Percentiles rank a stretch among this genome's conserved stretches.
Conservation (phyloP, 2,113 vertebrate genomes). For the Melanostigma gelatinosum region DNA sequence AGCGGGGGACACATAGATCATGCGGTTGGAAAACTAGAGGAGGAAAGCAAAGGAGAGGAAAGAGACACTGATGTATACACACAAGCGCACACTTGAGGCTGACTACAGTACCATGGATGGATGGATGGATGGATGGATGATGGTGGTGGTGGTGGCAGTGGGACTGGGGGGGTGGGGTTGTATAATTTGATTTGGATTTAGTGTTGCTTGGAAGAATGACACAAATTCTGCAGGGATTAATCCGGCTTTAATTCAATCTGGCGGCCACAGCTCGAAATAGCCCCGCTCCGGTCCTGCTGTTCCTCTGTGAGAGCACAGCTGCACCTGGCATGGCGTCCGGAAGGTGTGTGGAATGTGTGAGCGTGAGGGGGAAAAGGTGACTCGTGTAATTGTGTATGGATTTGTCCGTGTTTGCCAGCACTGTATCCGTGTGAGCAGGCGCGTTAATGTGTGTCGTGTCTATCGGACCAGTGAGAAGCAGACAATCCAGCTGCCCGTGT, state of each 20-base stretch:
- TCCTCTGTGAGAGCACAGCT: conserved; percentile 68
- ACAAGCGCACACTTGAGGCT: conserved; percentile 15
- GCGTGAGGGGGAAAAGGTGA: not conserved
- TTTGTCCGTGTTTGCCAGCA: conserved; percentile 9
- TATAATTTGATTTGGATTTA: conserved; percentile 82
- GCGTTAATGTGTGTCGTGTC: conserved; percentile 5
- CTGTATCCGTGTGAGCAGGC: conserved; percentile 2
- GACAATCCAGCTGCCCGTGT: conserved; percentile 1
- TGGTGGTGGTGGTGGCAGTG: not conserved
- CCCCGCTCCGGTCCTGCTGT: conserved; percentile 63
- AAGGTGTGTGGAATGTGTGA: conserved; percentile 4
- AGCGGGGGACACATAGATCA: not conserved
- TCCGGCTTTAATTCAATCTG: conserved; percentile 84
- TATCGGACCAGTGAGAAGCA: conserved; percentile 2
- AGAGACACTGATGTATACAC: conserved; percentile 1
- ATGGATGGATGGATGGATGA: conserved; percentile 4
- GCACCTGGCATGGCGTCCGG: conserved; percentile 52
- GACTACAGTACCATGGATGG: conserved; percentile 6
- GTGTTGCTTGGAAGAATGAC: conserved; percentile 78
- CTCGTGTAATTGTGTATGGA: conserved; percentile 31
- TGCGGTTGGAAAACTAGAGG: conserved; percentile 17
- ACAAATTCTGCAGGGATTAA: conserved; percentile 82
- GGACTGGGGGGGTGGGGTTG: conserved; percentile 21
- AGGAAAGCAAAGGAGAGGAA: conserved; percentile 1
- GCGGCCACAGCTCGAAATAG: conserved; percentile 72